Evolutionary conservation across 2,113 vertebrate species (phyloP), one percentile per base, ranked within the genome.

Genomic region (Smithornis capensis): DNA sequence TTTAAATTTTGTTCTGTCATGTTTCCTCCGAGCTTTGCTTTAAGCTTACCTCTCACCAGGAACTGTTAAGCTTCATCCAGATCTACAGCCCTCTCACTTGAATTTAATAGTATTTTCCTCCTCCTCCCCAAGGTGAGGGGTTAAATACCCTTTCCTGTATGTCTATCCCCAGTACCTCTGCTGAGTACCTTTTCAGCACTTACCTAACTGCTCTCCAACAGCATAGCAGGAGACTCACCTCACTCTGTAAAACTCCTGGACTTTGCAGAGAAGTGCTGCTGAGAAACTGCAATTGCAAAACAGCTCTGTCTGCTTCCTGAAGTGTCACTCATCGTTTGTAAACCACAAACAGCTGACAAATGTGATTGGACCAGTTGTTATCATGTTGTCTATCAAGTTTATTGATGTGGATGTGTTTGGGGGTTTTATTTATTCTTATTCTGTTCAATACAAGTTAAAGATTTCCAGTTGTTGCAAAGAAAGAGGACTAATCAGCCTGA

Each of bases 281-380:
- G 89, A 92, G 91, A 83, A 95, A 83, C 89, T 80, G 40, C n/a
- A 63, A 12, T 53, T 28, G 53, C 45, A 83, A 10, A 17, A 11
- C 76, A 81, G n/a, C 31, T 70, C 80, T 40, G 10, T 29, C 47
- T 65, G 27, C 82, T 93, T 95, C 83, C 92, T 85, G 42, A 74
- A 89, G 40, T 4, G 16, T 38, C 4, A 9, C 44, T 13, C 44
- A 1, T 9, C n/a, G 45, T 78, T 78, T 15, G 1, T 29, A 83
- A 94, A 56, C 94, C 84, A 74, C 89, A 70, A 79, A 49, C 4
- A 59, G 28, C 27, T 70, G 42, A 77, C 87, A 76, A 68, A n/a
- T 5, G 19, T 1, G 12, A 33, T 13, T 33, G 8, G 55, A 28
- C 38, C 42, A 25, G 4, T 11, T 31, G 35, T 45, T 52, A 21